Evolutionary conservation across 2,113 vertebrate genomes (phyloP), one percentile per base, ranked within the genome.

Genomic region (Brienomyrus brachyistius): DNA sequence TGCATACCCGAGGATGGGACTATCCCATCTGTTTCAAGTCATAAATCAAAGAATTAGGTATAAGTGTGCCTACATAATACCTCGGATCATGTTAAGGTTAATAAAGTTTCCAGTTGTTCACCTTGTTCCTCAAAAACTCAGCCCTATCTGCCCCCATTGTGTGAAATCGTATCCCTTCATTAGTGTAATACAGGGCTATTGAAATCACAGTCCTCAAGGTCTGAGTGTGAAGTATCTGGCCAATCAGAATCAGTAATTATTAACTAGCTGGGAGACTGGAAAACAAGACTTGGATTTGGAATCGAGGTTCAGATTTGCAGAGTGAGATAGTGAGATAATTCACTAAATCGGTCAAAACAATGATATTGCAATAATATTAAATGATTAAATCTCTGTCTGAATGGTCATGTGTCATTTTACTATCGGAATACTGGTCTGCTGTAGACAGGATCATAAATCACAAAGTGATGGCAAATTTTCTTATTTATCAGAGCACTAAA

Each of bases 1-100:
- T 8, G 35, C 50, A 40, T 54, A 83, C 70, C 50, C 35, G 50
- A 19, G 50, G 35, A 82, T 50, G 31, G 35, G 48, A n/a, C 47
- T 83, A 54, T 89, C 88, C 48, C 77, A 80, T 40, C 74, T 80
- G 74, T 80, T 80, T 80, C 35, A 80, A 40, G 74, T 43, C 74
- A 80, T 80, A 80, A 80, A 80, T 80, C 74, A 80, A 43, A 43
- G 35, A 80, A 80, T 80, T 80, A 43, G 13, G 31, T 80, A 80
- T 80, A 77, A 77, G 31, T 80, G 52, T 87, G 51, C 52, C 35
- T 88, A 11, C 4, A 40, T 9, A 77, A 31, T 27, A 52, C 88
- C 47, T 88, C 3, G n/a, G 62, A 66, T 19, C 47, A 80, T 7
- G 45, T 27, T 77, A 89, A 54, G 70, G 88, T 89, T 82, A 89